Conservation (phyloP, 30 jellyfish, hydroid and myxozoan genomes). For the Aurelia aurita complex sp. Pacific region DNA sequence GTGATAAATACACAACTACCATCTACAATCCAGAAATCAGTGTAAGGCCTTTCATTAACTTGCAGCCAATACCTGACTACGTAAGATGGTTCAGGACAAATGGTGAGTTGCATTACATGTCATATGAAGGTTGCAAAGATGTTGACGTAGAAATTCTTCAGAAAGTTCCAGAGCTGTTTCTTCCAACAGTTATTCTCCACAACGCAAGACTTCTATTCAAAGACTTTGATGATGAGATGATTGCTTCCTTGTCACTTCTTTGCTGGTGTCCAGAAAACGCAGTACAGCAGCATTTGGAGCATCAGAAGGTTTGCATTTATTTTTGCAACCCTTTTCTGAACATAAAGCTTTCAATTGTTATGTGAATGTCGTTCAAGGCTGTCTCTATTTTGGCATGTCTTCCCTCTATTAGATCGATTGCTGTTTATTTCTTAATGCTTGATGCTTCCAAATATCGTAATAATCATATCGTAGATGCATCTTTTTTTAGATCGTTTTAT, state of each 20-base stretch:
- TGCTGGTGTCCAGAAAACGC: constrained; percentile 16
- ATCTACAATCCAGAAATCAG: constrained; percentile 8
- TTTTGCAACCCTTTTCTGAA: not conserved
- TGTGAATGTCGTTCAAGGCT: not conserved
- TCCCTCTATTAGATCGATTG: not conserved
- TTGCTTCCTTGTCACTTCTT: constrained; percentile 1
- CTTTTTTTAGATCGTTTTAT: not conserved
- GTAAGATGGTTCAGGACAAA: constrained; percentile 20
- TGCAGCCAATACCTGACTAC: constrained; percentile 17
- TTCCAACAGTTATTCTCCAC: constrained; percentile 11
- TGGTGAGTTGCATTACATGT: constrained; percentile 23
- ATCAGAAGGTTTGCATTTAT: not conserved
- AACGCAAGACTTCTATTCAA: constrained; percentile 5
- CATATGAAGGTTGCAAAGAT: not conserved
- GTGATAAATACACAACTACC: constrained; percentile 15
- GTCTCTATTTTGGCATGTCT: not conserved
- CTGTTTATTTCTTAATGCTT: not conserved
- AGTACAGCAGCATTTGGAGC: constrained; percentile 3
- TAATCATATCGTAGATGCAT: not conserved
- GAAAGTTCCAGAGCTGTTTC: constrained; percentile 3
- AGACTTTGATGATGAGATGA: not conserved
- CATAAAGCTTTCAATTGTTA: not conserved
- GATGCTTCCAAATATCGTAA: not conserved
- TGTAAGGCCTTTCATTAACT: not conserved
- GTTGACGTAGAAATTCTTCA: not conserved